Base-by-base conservation (phyloP, 2,797 vertebrate species). In the Lophotriccus pileatus region DNA sequence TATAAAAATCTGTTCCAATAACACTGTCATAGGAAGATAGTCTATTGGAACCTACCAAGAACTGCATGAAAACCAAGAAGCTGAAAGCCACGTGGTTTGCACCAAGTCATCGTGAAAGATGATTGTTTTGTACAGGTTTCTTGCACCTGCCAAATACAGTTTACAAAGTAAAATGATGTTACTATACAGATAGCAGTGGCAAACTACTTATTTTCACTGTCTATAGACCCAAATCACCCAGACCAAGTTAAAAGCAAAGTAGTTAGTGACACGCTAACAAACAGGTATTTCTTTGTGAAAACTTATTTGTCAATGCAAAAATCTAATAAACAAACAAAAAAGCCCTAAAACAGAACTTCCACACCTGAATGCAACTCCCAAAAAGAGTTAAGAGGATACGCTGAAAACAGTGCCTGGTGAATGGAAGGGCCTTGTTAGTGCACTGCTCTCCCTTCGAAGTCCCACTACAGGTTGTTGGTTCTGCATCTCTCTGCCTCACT, bases 371-470 rank as follows among this genome's bases (percentile, higher is more conserved):
- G 36, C 36, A 56, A 83, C 23, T 58, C 50, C 46, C 76, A 21
- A 34, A 47, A 30, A 39, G 11, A 43, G 46, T 53, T 44, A 84
- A 97, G 98, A 99, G 98, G 99, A 99, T 99, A 99, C 99, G 99
- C 83, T 99, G 99, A 98, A 99, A 99, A 98, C 99, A 99, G 97
- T 99, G 99, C 95, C 97, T 98, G 88, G 99, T 99, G 98, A 99
- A 99, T 77, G 99, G 99, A 97, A 99, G 98, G 94, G 99, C 98
- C 97, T 97, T 98, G 98, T 98, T 99, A 95, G 90, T 97, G 98
- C 99, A 99, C 93, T 98, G 97, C 91, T 98, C 98, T 90, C 99
- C 99, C 97, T 99, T 99, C 22, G 98, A 98, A 84, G 97, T 98
- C 90, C 99, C 99, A 49, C 98, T 98, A 97, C 99, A 99, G 13